Conservation (phyloP, 2,888 invertebrate genomes). For the Pycnomerus fuliginosus region DNA sequence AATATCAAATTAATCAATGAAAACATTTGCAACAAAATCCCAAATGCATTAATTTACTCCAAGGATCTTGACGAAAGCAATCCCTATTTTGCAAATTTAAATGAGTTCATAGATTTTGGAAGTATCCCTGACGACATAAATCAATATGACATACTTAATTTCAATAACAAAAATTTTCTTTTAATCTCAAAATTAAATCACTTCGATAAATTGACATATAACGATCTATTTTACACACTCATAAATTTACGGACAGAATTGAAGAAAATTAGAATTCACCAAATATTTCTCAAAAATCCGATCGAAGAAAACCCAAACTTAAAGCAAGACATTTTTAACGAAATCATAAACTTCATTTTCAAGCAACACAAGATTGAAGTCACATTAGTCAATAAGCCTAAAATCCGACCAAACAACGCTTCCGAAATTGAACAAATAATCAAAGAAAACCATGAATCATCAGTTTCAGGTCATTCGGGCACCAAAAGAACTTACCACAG, state of each 20-base stretch:
- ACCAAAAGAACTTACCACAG: slow-evolving; percentile 6
- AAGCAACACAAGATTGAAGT: slow-evolving; percentile 3
- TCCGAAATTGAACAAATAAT: neutral
- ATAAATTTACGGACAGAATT: neutral
- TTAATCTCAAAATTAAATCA: neutral
- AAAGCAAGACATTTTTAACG: slow-evolving; percentile 12
- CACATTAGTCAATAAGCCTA: slow-evolving; percentile 5
- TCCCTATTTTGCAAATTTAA: neutral
- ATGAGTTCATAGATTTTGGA: neutral
- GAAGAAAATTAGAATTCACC: neutral
- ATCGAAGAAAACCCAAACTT: slow-evolving; percentile 3
- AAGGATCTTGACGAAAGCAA: neutral
- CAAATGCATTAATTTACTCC: neutral
- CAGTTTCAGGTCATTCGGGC: neutral
- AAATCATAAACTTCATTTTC: slow-evolving; percentile 14
- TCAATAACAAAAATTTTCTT: neutral
- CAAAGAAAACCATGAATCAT: neutral
- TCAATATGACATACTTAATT: neutral
- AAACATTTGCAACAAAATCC: slow-evolving; percentile 1
- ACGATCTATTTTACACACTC: neutral
- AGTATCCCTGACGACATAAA: neutral
- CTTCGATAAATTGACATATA: neutral
- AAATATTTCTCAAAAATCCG: neutral
- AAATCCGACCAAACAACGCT: slow-evolving; percentile 3
- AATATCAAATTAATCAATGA: slow-evolving; percentile 3